Conservation (phyloP, 2,797 vertebrate species). For the Podarcis lilfordi region DNA sequence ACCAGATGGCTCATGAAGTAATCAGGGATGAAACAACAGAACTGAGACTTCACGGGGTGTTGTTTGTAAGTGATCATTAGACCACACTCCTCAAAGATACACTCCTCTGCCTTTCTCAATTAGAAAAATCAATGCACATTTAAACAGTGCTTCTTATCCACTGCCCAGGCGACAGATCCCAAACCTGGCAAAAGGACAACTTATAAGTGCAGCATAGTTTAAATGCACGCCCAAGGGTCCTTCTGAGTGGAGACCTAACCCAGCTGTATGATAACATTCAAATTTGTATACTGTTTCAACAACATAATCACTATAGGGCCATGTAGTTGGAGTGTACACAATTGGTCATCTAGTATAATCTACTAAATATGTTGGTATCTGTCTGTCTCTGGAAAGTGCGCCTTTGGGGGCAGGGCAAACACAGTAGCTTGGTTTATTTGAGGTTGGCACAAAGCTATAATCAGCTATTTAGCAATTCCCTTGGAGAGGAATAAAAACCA, state of each 20-base stretch:
- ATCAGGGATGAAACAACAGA: constrained; percentile 68
- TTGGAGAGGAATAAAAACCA: constrained; percentile 37
- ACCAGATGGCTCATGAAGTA: constrained; percentile 72
- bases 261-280: constrained; percentile 2
- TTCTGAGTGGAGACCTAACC: constrained; percentile 31
- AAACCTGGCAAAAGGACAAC: constrained; percentile 52
- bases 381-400: too few relatives aligned
- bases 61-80: constrained; percentile 65
- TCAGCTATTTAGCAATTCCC: constrained; percentile 58
- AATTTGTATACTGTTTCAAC: background rate
- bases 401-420: constrained; percentile 30
- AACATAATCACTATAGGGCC: background rate
- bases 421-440: constrained; percentile 5
- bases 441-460: constrained; percentile 35
- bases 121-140: constrained; percentile 56
- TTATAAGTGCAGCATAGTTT: background rate
- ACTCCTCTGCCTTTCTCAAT: constrained; percentile 39
- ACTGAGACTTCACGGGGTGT: constrained; percentile 57
- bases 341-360: background rate
- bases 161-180: constrained; percentile 55
- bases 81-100: constrained; percentile 55
- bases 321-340: background rate
- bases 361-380: background rate
- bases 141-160: constrained; percentile 41
- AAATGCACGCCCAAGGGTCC: background rate